These are phyloP conservation scores for Beaufortia kweichowensis DNA, from an alignment of 2,113 vertebrate genomes.

Conservation along the genomic window DNA sequence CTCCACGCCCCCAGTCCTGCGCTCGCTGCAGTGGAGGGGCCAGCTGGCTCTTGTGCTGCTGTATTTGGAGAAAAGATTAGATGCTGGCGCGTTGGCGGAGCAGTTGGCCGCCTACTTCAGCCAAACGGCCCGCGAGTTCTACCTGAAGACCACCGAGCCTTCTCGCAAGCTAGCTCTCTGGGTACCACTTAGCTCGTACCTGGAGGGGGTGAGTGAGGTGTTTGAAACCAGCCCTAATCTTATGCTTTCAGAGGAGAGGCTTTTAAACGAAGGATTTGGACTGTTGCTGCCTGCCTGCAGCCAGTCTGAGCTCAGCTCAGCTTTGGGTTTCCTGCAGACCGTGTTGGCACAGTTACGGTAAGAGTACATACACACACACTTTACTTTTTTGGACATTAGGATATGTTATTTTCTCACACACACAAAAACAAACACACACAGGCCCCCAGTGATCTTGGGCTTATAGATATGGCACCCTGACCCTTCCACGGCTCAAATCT, in stretches of 20 bases:
- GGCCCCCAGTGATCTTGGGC: not conserved
- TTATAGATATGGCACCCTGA: conserved; percentile 23
- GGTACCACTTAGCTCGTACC: conserved; percentile 85
- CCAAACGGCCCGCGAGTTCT: conserved; percentile 88
- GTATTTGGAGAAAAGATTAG: conserved; percentile 86
- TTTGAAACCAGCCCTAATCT: conserved; percentile 86
- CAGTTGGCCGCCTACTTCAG: conserved; percentile 81
- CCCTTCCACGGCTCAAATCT: conserved; percentile 19
- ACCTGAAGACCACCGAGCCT: conserved; percentile 82
- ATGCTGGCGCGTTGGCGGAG: conserved; percentile 81
- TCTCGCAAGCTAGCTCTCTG: conserved; percentile 84
- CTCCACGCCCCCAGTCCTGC: conserved; percentile 67
- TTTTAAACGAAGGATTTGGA: conserved; percentile 90
- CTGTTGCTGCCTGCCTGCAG: conserved; percentile 91
- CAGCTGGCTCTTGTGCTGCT: conserved; percentile 86
- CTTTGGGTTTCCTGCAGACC: conserved; percentile 84
- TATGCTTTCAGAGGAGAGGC: conserved; percentile 87
- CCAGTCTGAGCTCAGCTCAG: conserved; percentile 81
- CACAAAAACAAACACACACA: conserved; percentile 25
- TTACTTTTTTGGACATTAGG: not conserved
- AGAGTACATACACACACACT: conserved; percentile 36
- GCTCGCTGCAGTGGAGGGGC: conserved; percentile 87
- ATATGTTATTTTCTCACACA: conserved; percentile 33
- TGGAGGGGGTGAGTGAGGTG: conserved; percentile 90
- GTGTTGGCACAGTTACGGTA: conserved; percentile 88